Conservation (phyloP, 2,797 vertebrate species). For the Hirundo rustica region DNA sequence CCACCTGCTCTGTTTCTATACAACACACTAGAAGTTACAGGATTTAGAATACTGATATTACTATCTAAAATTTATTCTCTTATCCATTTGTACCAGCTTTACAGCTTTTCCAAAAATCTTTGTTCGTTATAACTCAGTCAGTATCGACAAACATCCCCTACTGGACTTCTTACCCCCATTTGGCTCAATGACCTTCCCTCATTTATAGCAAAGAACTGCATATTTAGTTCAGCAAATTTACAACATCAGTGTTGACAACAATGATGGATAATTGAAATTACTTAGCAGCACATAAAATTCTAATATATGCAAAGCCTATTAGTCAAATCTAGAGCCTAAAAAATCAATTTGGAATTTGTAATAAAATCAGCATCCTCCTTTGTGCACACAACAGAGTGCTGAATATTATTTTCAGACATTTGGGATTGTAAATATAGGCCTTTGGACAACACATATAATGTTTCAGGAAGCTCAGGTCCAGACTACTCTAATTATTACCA, state of each 20-base stretch:
- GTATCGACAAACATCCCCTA: background rate
- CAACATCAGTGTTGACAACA: background rate
- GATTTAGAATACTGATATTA: background rate
- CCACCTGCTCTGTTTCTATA: background rate
- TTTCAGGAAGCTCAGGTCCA: background rate
- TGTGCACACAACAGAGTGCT: background rate
- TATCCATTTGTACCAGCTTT: background rate
- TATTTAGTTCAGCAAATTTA: background rate
- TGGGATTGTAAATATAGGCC: background rate
- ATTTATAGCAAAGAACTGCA: background rate
- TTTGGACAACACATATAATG: background rate
- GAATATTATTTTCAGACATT: background rate
- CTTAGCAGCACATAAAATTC: background rate
- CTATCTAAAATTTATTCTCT: background rate
- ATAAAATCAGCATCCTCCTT: background rate
- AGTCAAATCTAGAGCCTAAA: background rate
- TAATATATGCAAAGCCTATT: conserved; percentile 29
- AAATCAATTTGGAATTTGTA: background rate
- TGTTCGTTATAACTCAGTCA: background rate
- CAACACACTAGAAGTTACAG: background rate
- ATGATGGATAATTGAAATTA: conserved; percentile 24
- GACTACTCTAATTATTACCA: background rate
- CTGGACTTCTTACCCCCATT: background rate
- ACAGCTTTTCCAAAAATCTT: background rate
- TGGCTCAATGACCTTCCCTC: background rate